Conservation (phyloP, 2,113 vertebrate species). For the Anthoscopus minutus region DNA sequence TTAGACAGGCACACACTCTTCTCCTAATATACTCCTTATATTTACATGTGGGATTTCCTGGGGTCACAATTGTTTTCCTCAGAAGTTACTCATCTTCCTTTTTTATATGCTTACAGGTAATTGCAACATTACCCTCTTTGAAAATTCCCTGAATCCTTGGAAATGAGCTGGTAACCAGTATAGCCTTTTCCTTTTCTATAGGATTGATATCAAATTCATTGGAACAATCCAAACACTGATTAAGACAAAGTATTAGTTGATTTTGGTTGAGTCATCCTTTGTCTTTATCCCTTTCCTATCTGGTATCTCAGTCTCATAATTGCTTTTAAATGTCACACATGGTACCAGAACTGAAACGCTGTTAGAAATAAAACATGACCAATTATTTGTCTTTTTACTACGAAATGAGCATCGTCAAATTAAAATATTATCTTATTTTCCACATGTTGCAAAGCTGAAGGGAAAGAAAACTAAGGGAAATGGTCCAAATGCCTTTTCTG, state of each 20-base stretch:
- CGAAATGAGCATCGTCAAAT: conserved; percentile 1
- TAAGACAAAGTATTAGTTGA: conserved; percentile 14
- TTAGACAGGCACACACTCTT: neutral
- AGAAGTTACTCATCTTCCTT: neutral
- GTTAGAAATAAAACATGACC: neutral
- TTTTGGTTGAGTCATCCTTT: conserved; percentile 24
- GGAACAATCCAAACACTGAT: conserved; percentile 19
- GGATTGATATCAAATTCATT: neutral
- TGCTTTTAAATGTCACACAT: neutral
- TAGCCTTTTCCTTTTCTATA: neutral
- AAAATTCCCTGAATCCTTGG: neutral
- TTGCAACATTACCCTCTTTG: neutral
- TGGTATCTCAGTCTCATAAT: neutral
- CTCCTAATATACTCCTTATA: neutral
- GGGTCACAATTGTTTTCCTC: neutral
- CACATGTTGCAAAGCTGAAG: neutral
- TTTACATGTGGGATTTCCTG: neutral
- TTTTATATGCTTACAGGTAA: neutral
- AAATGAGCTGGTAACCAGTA: neutral
- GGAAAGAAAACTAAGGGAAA: neutral
- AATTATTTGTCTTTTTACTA: conserved; percentile 45
- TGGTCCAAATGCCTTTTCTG: neutral
- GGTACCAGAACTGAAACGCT: neutral
- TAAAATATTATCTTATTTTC: neutral
- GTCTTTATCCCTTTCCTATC: conserved; percentile 9